Base-by-base conservation (phyloP, 2,888 invertebrate genomes). In the Lepidonotus clava region DNA sequence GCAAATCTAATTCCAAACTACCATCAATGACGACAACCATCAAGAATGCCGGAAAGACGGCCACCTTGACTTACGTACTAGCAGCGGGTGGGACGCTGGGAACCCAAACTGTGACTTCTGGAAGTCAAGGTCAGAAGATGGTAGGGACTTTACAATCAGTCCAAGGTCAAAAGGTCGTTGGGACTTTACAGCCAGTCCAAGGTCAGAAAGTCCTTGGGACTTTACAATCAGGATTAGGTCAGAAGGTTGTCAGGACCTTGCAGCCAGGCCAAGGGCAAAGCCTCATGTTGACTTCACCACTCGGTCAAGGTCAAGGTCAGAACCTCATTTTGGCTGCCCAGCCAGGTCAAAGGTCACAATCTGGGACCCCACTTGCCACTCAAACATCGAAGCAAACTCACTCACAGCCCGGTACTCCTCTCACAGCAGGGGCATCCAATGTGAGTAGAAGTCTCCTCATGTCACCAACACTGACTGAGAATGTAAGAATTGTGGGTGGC, bases 31-130 rank as follows among this genome's bases (percentile, higher is more conserved):
- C 84, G n/a, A 61, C 66, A 14, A 46, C 66, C 5, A 84, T 51
- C 36, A 38, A 40, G 14, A 83, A 41, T 32, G 53, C 53, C 32
- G 41, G 41, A 11, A 83, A 83, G 53, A 53, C 83, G 4, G 83
- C 83, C 4, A 83, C 83, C 14, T 53, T 83, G 28, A 83, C 83
- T 18, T 83, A 83, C 53, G 56, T 83, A 2, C 53, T 83, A 14
- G 36, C 83, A 24, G 34, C 83, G 4, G 56, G 21, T 6, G 83
- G 53, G 2, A 53, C 46, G 5, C 6, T n/a, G 14, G n/a, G 24
- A 4, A 77, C 46, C 4, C 46, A 5, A 4, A 77, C 83, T 32
- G 18, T 34, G 32, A 53, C 56, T 18, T 4, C 53, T n/a, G 83
- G 28, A 5, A 53, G 34, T 32, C 83, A 83, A 32, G 34, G 41